These are phyloP conservation scores for Cecropterus lyciades DNA, from an alignment of 1,140 invertebrate species.

Conservation along the genomic window DNA sequence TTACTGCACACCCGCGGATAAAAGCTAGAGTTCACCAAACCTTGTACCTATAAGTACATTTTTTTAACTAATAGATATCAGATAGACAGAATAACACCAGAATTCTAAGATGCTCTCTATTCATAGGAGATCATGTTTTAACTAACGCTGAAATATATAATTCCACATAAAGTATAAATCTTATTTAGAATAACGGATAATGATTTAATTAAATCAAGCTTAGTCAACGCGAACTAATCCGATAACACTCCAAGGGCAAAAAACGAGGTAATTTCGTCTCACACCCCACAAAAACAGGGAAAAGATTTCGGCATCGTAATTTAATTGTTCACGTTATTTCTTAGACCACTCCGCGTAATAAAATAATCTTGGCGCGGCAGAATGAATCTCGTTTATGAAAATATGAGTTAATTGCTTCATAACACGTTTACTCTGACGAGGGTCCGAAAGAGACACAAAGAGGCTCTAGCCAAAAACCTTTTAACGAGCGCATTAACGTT, in stretches of 20 bases:
- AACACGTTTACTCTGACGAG: slow-evolving; percentile 72
- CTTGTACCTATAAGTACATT: too few species aligned
- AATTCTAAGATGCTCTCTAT: too few species aligned
- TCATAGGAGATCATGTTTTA: too few species aligned
- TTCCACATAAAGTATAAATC: too few species aligned
- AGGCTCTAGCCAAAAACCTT: slow-evolving; percentile 60
- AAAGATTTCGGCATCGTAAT: slow-evolving; percentile 22
- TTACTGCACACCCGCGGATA: too few species aligned
- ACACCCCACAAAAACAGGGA: slow-evolving; percentile 2
- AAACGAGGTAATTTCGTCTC: slow-evolving; percentile 7
- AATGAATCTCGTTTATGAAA: slow-evolving; percentile 52
- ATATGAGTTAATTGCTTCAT: slow-evolving; percentile 67
- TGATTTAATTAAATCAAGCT: too few species aligned
- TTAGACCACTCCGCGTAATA: slow-evolving; percentile 38
- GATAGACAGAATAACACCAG: too few species aligned
- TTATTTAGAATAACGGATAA: too few species aligned
- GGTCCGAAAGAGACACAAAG: slow-evolving; percentile 64
- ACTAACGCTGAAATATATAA: too few species aligned
- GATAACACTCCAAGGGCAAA: slow-evolving; percentile 2
- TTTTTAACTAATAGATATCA: too few species aligned
- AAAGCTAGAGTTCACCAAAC: too few species aligned
- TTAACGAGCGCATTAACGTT: slow-evolving; percentile 62
- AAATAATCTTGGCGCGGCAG: slow-evolving; percentile 37
- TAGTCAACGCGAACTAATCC: background rate
- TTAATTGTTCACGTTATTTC: slow-evolving; percentile 33